A percentile compares a stretch with the other conserved stretches of the same genome.
These are phyloP conservation scores for Tetranychus urticae DNA, from an alignment of 1,140 invertebrate genomes.

Conservation along the genomic window DNA sequence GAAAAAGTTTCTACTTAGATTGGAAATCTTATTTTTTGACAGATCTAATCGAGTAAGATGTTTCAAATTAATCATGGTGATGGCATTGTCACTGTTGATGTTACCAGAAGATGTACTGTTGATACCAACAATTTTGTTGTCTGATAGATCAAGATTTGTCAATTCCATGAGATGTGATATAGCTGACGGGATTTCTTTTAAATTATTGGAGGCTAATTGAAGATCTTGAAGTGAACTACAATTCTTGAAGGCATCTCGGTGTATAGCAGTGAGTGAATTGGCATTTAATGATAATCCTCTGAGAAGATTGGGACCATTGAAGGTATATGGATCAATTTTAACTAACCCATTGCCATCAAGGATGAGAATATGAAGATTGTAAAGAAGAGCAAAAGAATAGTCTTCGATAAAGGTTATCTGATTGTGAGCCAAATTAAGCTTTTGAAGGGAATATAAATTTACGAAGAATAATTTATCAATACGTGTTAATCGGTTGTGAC, in stretches of 20 bases:
- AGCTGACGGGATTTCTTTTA: constrained; percentile 43
- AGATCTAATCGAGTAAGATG: constrained; percentile 53
- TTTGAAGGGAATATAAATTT: constrained; percentile 53
- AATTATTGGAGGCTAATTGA: constrained; percentile 52
- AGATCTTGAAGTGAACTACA: constrained; percentile 51
- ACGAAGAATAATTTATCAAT: constrained; percentile 55
- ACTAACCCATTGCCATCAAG: constrained; percentile 52
- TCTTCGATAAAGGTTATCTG: constrained; percentile 47
- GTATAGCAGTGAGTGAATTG: constrained; percentile 45
- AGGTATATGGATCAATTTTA: constrained; percentile 42
- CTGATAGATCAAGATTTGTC: constrained; percentile 50
- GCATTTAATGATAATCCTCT: constrained; percentile 50
- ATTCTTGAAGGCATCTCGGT: constrained; percentile 54
- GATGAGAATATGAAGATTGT: constrained; percentile 52
- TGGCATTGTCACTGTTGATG: too few species aligned
- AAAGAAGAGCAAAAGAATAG: constrained; percentile 52
- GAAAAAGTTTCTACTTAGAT: constrained; percentile 48
- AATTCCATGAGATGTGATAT: constrained; percentile 45
- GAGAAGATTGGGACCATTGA: constrained; percentile 52
- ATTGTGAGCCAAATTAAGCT: constrained; percentile 53
- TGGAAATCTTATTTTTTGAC: constrained; percentile 64
- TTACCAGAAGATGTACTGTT: constrained; percentile 18
- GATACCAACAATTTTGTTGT: constrained; percentile 46
- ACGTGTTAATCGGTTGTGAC: constrained; percentile 52
- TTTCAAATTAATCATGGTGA: constrained; percentile 24